Conservation (phyloP, 1,140 invertebrate species). For the Drosophila pseudoobscura region DNA sequence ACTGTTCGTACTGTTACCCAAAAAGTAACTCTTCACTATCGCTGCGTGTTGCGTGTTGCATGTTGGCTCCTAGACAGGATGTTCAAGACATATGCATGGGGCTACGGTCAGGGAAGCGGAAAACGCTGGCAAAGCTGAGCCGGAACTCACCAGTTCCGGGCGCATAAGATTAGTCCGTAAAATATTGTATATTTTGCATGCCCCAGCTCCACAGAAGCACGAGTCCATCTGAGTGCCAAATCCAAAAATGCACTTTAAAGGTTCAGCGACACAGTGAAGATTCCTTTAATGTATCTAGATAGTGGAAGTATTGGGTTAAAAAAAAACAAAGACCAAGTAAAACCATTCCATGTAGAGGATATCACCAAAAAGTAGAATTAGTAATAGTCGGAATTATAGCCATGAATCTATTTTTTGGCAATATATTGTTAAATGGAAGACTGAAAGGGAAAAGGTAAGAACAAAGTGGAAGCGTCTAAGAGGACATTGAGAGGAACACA, state of each 20-base stretch:
- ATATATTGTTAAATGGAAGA: too few species aligned
- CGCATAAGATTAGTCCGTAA: conserved; percentile 70
- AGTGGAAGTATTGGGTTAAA: background rate
- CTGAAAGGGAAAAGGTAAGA: background rate
- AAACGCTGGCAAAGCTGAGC: conserved; percentile 70
- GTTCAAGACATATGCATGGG: conserved; percentile 64
- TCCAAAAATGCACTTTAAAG: conserved; percentile 29
- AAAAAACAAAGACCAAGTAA: too few species aligned
- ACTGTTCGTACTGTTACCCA: background rate
- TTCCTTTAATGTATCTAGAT: background rate
- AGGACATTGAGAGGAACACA: too few species aligned
- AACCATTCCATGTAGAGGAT: too few species aligned
- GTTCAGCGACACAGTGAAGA: conserved; percentile 32
- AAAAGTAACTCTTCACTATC: conserved; percentile 8
- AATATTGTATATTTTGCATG: conserved; percentile 66
- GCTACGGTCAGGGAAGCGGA: conserved; percentile 46
- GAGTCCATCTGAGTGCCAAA: conserved; percentile 48
- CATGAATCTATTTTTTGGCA: too few species aligned
- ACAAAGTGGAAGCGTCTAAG: too few species aligned
- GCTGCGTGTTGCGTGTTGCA: conserved; percentile 31
- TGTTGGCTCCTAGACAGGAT: conserved; percentile 36
- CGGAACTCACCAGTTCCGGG: conserved; percentile 63
- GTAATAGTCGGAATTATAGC: too few species aligned
- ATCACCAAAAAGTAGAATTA: too few species aligned
- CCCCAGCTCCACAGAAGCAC: conserved; percentile 42